These are phyloP conservation scores for Pelecanoides urinatrix DNA, from an alignment of 2,113 vertebrate species.

Conservation along the genomic window DNA sequence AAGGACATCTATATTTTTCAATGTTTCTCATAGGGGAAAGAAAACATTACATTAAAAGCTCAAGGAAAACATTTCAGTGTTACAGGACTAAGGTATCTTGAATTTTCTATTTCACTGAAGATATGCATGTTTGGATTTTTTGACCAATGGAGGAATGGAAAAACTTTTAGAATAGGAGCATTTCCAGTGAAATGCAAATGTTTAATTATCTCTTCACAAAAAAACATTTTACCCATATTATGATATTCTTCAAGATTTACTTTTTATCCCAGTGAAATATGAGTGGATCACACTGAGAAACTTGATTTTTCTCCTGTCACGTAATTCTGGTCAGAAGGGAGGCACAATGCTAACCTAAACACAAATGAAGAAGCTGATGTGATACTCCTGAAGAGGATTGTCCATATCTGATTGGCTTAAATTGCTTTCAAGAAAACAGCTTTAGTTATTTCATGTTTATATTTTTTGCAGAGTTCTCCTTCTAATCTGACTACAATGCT, in stretches of 20 bases:
- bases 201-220: background rate
- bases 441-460: background rate
- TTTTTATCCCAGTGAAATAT: background rate
- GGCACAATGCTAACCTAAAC: background rate
- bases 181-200: background rate
- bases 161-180: background rate
- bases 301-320: background rate
- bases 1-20: background rate
- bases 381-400: background rate
- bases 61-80: background rate
- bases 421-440: background rate
- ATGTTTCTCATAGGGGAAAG: background rate
- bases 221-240: background rate
- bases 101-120: background rate
- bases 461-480: background rate
- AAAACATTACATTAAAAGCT: background rate
- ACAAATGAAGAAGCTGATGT: background rate
- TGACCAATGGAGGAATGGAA: background rate
- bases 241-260: background rate
- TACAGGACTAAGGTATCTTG: background rate
- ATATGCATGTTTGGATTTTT: background rate
- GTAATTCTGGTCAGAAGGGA: background rate
- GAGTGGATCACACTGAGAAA: background rate
- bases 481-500: background rate
- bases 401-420: background rate